These are phyloP conservation scores for Apotomis turbidana DNA, from an alignment of 2,888 invertebrate species.

Conservation along the genomic window DNA sequence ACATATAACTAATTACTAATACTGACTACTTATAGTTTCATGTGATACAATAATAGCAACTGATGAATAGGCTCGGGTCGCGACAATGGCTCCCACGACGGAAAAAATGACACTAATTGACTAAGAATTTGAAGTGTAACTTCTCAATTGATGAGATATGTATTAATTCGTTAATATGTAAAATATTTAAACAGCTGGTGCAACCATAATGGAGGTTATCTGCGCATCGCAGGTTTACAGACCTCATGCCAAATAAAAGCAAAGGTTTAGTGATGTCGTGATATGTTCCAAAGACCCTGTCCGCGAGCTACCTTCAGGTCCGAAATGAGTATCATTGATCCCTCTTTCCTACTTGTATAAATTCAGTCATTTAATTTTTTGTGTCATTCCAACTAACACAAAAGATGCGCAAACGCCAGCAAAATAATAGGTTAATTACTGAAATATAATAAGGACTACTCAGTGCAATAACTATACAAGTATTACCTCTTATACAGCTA, in stretches of 20 bases:
- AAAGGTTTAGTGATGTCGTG: slow-evolving; percentile 53
- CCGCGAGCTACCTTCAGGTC: slow-evolving; percentile 65
- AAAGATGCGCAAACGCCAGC: not conserved
- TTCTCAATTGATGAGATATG: slow-evolving; percentile 53
- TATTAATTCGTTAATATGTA: slow-evolving; percentile 47
- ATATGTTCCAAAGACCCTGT: slow-evolving; percentile 79
- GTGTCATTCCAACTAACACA: slow-evolving; percentile 17
- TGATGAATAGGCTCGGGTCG: slow-evolving; percentile 68
- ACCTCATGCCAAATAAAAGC: slow-evolving; percentile 17
- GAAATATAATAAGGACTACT: not conserved
- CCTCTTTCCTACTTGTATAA: slow-evolving; percentile 62
- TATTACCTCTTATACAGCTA: not conserved
- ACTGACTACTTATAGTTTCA: slow-evolving; percentile 50
- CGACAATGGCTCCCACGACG: slow-evolving; percentile 48
- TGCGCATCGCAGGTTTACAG: slow-evolving; percentile 15
- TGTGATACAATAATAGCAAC: slow-evolving; percentile 52
- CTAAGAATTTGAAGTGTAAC: slow-evolving; percentile 47
- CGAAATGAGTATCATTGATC: slow-evolving; percentile 70
- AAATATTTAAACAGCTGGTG: slow-evolving; percentile 30
- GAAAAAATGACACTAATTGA: slow-evolving; percentile 47
- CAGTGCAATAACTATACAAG: not conserved
- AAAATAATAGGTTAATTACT: not conserved
- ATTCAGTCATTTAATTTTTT: slow-evolving; percentile 61
- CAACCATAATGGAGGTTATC: slow-evolving; percentile 4
- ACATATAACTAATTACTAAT: slow-evolving; percentile 44